A percentile compares a stretch with the other conserved stretches of the same genome.
phyloP scores from a whole-genome alignment of 2,888 invertebrate species.

The Thymelicus acteon region DNA sequence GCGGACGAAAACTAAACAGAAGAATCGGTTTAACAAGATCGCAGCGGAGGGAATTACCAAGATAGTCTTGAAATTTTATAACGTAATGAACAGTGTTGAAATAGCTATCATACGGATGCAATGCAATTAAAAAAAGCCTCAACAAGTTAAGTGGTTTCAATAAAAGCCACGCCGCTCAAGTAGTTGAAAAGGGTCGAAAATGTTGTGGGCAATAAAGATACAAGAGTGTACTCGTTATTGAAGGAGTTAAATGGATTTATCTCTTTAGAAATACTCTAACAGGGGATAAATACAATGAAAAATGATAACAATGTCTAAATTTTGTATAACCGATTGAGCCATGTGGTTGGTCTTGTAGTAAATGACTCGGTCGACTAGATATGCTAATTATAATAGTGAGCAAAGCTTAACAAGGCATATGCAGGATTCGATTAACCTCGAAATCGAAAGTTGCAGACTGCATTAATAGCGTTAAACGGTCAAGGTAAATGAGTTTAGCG shows the following conservation, averaged over 20 bases:
- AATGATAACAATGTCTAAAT: background rate
- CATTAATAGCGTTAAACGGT: constrained; percentile 63
- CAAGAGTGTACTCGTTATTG: constrained; percentile 27
- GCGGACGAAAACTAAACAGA: constrained; percentile 49
- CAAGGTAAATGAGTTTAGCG: constrained; percentile 68
- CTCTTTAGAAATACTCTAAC: background rate
- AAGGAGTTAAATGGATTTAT: background rate
- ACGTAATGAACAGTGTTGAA: constrained; percentile 46
- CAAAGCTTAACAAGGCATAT: constrained; percentile 50
- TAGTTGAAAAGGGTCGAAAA: constrained; percentile 36
- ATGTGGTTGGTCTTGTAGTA: constrained; percentile 30
- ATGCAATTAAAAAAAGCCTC: constrained; percentile 56
- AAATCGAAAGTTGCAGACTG: constrained; percentile 69
- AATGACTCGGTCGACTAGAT: constrained; percentile 45
- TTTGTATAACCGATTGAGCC: background rate
- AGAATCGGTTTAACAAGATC: constrained; percentile 50
- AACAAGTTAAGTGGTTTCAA: constrained; percentile 54
- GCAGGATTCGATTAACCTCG: constrained; percentile 68
- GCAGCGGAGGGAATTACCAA: constrained; percentile 37
- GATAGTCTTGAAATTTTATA: constrained; percentile 50
- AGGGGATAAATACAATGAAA: background rate
- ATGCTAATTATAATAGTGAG: constrained; percentile 53
- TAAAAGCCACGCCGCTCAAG: constrained; percentile 39
- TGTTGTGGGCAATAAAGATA: constrained; percentile 35
- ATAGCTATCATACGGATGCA: constrained; percentile 46